Evolutionary conservation across 2,888 invertebrate species (phyloP).

Genomic region (Subacronicta megacephala): DNA sequence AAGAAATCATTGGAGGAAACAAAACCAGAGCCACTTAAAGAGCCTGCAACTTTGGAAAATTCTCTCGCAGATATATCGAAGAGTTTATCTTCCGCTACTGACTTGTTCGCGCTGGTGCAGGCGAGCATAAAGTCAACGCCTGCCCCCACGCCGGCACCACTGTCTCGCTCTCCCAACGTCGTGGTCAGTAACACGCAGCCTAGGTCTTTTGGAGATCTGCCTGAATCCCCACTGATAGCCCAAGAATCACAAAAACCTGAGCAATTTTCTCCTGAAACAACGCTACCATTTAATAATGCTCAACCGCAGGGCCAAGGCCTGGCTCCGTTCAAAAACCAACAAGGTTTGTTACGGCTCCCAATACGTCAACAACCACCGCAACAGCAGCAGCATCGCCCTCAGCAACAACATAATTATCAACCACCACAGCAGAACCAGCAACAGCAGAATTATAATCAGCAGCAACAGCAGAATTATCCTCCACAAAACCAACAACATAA

Average conservation of each 20-base stretch:
- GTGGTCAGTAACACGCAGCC: conserved; percentile 73
- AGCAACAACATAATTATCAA: background rate
- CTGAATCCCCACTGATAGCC: conserved; percentile 49
- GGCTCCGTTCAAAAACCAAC: conserved; percentile 24
- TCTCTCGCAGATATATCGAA: conserved; percentile 56
- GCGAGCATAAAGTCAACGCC: conserved; percentile 75
- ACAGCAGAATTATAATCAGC: conserved; percentile 2
- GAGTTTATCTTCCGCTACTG: conserved; percentile 75
- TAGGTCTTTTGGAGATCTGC: conserved; percentile 78
- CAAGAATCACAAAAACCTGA: conserved; percentile 31
- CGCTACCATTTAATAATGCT: conserved; percentile 10
- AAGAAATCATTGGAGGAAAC: conserved; percentile 81
- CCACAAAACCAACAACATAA: conserved; percentile 6
- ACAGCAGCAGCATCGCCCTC: conserved; percentile 8
- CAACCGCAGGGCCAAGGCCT: conserved; percentile 12
- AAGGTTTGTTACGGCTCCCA: conserved; percentile 22
- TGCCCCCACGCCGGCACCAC: conserved; percentile 40
- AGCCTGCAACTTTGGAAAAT: conserved; percentile 21
- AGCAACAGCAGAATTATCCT: conserved; percentile 23
- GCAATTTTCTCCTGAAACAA: conserved; percentile 4
- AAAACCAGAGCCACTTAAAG: conserved; percentile 49
- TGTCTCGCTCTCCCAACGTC: conserved; percentile 58
- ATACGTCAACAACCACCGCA: conserved; percentile 13
- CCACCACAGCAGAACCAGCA: conserved; percentile 1
- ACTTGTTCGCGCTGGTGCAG: conserved; percentile 80